A percentile compares a stretch with the other conserved stretches of the same genome.
These are phyloP conservation scores for Pseudomugil tenellus DNA, from an alignment of 2,797 vertebrate species.

Conservation along the genomic window DNA sequence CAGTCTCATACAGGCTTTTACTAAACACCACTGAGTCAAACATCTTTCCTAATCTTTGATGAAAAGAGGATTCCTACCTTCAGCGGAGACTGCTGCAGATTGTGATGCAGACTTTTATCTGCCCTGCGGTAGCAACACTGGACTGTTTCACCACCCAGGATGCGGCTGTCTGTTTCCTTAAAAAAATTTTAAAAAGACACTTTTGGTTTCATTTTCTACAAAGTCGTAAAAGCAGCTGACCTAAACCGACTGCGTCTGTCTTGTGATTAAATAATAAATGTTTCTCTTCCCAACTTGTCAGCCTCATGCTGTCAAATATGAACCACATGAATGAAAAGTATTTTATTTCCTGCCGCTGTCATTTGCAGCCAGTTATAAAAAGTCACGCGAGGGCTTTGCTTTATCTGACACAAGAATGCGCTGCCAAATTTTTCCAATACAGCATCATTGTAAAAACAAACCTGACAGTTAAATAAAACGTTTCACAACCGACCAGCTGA, in stretches of 20 bases:
- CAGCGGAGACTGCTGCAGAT: background rate
- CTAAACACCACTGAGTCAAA: too few relatives aligned
- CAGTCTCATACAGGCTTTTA: too few relatives aligned
- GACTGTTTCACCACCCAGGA: background rate
- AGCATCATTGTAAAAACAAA: too few relatives aligned
- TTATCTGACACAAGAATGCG: too few relatives aligned
- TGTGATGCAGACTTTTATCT: background rate
- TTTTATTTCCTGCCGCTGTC: too few relatives aligned
- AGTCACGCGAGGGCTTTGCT: too few relatives aligned
- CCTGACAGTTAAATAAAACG: too few relatives aligned
- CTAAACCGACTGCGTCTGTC: background rate
- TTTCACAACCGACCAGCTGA: too few relatives aligned
- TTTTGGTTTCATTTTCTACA: background rate
- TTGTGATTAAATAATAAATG: background rate
- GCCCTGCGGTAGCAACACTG: background rate
- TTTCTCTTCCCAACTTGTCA: background rate
- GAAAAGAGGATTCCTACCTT: background rate
- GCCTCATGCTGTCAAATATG: accelerated
- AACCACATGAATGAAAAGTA: too few relatives aligned
- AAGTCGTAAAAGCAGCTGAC: background rate
- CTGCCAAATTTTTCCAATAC: too few relatives aligned
- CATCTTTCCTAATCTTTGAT: background rate
- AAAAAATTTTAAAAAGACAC: background rate
- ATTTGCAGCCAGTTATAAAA: too few relatives aligned
- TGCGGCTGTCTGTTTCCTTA: background rate